Evolutionary conservation across 2,113 vertebrate genomes (phyloP), one percentile per base, ranked within the genome.

Genomic region (Gymnorhina tibicen): DNA sequence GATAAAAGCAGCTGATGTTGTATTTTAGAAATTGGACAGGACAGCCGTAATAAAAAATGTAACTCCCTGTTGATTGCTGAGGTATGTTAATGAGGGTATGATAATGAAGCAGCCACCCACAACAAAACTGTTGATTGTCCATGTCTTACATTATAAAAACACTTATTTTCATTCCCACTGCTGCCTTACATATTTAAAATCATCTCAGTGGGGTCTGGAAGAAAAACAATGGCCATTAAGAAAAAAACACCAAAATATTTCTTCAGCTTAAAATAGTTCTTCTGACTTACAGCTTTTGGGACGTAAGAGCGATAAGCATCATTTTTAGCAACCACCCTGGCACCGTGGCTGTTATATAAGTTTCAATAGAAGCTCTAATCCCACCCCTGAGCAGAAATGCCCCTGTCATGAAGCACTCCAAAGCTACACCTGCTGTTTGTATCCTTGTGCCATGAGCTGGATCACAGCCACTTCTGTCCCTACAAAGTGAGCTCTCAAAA

Each of bases 271-370:
- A 86, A 90, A 44, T 41, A 88, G 33, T 58, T 72, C 50, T 33
- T 80, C 69, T 91, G 86, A 84, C 33, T 89, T 92, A 70, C 56
- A 93, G 79, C 85, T 88, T 90, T 60, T 24, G 79, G 79, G 84
- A 91, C 26, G 14, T 49, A 79, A 91, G 41, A 95, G 73, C 1
- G 0, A 77, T 8, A n/a, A 88, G 46, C 21, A 44, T 64, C 68
- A 56, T 96, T 96, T 97, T 96, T 96, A 96, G 96, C 68, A 96
- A 66, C 92, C 90, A 86, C 92, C 95, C 85, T 37, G 72, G 63
- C 90, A 92, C 69, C 0, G 11, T n/a, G 35, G 77, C 74, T 41
- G 52, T 96, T 96, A 96, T 1, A 0, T 86, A 96, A 95, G 41
- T 68, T 88, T 42, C 79, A 88, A 86, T 4, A 81, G 64, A 28